phyloP scores from a whole-genome alignment of 2,113 vertebrate genomes.

The human (Homo sapiens) region DNA sequence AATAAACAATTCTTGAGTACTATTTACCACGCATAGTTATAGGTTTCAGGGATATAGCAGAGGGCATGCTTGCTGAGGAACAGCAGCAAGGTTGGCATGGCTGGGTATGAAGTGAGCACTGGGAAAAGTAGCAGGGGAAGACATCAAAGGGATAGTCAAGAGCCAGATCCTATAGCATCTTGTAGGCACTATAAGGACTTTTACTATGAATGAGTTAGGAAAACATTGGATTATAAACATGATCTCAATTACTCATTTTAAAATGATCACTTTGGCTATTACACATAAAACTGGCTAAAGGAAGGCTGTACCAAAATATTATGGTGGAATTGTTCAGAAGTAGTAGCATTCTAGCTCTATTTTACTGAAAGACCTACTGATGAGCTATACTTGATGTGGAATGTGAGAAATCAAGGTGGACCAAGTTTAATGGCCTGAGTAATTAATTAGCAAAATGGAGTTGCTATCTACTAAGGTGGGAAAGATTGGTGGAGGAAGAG shows the following conservation, averaged over 20 bases:
- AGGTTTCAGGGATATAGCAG: neutral
- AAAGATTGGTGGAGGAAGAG: neutral
- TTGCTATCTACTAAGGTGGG: neutral
- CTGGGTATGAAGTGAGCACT: neutral
- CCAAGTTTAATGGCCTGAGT: neutral
- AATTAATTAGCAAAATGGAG: neutral
- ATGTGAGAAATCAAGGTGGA: neutral
- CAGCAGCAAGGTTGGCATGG: neutral
- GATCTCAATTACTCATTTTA: neutral
- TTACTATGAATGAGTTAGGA: neutral
- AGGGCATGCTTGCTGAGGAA: neutral
- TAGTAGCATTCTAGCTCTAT: neutral
- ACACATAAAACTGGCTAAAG: neutral
- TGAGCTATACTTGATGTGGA: neutral
- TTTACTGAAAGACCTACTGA: neutral
- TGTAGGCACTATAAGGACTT: neutral
- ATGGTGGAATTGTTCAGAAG: neutral
- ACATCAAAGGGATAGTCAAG: neutral
- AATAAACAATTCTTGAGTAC: neutral
- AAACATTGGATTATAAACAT: neutral
- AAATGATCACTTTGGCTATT: neutral
- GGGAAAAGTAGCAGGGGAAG: neutral
- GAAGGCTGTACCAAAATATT: neutral
- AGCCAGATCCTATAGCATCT: neutral
- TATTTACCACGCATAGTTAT: neutral